These are phyloP conservation scores for Apostichopus japonicus DNA, from an alignment of 35 echinoderm and acorn worm genomes.

Conservation along the genomic window DNA sequence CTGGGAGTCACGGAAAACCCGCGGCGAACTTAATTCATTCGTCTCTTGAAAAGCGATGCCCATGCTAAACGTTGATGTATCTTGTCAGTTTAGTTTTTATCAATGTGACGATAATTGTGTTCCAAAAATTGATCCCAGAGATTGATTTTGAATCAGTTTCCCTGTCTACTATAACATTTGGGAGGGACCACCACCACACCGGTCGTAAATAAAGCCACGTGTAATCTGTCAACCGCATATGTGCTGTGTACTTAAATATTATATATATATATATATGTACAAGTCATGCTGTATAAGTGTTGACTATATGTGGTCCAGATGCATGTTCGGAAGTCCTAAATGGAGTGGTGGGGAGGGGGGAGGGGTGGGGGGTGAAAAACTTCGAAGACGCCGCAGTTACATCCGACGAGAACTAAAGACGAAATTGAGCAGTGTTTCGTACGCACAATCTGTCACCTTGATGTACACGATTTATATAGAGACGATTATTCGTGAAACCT, in stretches of 20 bases:
- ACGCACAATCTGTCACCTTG: too few species aligned
- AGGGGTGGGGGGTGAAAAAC: too few species aligned
- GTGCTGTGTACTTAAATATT: background rate
- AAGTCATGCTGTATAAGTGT: background rate
- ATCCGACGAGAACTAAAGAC: too few species aligned
- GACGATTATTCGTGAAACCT: too few species aligned
- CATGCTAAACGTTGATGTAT: background rate
- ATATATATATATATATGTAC: background rate
- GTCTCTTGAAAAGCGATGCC: background rate
- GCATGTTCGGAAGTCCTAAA: too few species aligned
- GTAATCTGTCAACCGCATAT: background rate
- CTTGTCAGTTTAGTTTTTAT: slow-evolving; percentile 23
- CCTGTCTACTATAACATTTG: background rate
- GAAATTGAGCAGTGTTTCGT: too few species aligned
- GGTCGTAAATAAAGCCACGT: background rate
- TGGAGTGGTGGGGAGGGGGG: too few species aligned
- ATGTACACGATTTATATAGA: too few species aligned
- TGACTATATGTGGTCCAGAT: background rate
- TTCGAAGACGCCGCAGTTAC: too few species aligned
- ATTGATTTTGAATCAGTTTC: background rate
- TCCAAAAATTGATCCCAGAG: background rate
- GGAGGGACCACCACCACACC: background rate
- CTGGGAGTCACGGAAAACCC: background rate
- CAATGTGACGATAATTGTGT: slow-evolving; percentile 22
- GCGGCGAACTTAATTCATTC: slow-evolving; percentile 9